Percentiles rank a stretch among this genome's conserved stretches.
These are phyloP conservation scores for Athalia rosae DNA, from an alignment of 2,888 invertebrate genomes.

Conservation along the genomic window DNA sequence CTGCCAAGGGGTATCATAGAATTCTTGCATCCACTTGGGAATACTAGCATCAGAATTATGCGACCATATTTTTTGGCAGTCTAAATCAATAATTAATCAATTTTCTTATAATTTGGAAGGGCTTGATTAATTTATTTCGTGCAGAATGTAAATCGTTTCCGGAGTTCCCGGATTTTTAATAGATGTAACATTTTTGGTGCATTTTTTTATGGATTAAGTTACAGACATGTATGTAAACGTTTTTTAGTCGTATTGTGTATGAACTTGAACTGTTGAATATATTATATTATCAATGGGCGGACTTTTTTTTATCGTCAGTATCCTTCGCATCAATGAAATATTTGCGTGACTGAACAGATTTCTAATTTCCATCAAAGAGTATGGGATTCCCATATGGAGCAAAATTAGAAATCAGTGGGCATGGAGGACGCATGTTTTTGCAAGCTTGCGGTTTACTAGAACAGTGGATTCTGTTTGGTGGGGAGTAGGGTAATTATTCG, in stretches of 20 bases:
- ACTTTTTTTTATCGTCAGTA: slow-evolving; percentile 1
- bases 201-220: slow-evolving; percentile 30
- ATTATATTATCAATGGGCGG: slow-evolving; percentile 39
- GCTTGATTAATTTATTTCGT: slow-evolving; percentile 24
- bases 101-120: slow-evolving; percentile 12
- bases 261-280: slow-evolving; percentile 49
- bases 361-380: too few relatives aligned
- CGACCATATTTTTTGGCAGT: too few relatives aligned
- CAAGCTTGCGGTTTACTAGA: too few relatives aligned
- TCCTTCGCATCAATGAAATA: neutral
- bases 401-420: too few relatives aligned
- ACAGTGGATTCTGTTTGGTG: too few relatives aligned
- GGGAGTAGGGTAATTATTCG: too few relatives aligned
- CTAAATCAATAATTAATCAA: slow-evolving; percentile 24
- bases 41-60: too few relatives aligned
- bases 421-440: too few relatives aligned
- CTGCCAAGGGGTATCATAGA: too few relatives aligned
- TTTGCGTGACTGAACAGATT: too few relatives aligned
- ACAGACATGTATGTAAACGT: slow-evolving; percentile 28
- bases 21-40: too few relatives aligned
- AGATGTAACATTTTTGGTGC: slow-evolving; percentile 30
- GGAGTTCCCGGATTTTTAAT: slow-evolving; percentile 38
- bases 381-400: too few relatives aligned
- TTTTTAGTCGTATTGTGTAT: slow-evolving; percentile 47
- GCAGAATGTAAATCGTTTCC: neutral